These are phyloP conservation scores for Parnassius mnemosyne DNA, from an alignment of 2,888 invertebrate genomes.

Conservation along the genomic window DNA sequence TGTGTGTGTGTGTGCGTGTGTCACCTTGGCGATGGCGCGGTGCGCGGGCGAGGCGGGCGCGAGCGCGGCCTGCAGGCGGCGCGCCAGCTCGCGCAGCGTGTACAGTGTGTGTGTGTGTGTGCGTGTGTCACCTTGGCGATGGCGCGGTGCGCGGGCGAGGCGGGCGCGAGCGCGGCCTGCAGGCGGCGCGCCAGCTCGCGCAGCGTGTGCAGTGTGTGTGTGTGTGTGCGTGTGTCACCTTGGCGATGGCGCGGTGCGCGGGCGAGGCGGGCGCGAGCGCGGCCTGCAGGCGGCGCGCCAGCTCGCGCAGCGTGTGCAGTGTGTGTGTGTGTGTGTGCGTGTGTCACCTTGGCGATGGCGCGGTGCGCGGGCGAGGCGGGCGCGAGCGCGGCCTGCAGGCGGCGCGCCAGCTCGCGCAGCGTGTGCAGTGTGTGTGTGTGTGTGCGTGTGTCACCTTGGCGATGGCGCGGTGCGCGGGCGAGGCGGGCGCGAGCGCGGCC, in stretches of 20 bases:
- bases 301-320: conserved; percentile 82
- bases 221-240: conserved; percentile 51
- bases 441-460: conserved; percentile 68
- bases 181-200: conserved; percentile 84
- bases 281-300: conserved; percentile 84
- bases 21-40: conserved; percentile 82
- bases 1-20: too few species aligned
- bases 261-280: conserved; percentile 84
- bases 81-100: conserved; percentile 83
- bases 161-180: conserved; percentile 84
- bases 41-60: conserved; percentile 85
- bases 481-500: conserved; percentile 84
- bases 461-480: conserved; percentile 83
- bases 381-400: conserved; percentile 83
- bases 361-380: conserved; percentile 84
- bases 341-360: conserved; percentile 81
- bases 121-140: conserved; percentile 78
- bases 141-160: conserved; percentile 82
- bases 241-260: conserved; percentile 83
- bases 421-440: conserved; percentile 41
- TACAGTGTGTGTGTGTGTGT: too few species aligned
- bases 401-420: conserved; percentile 83
- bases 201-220: conserved; percentile 66
- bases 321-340: too few species aligned
- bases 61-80: conserved; percentile 84